Evolutionary conservation across 2,113 vertebrate genomes (phyloP).

Genomic region (Gadus chalcogrammus): DNA sequence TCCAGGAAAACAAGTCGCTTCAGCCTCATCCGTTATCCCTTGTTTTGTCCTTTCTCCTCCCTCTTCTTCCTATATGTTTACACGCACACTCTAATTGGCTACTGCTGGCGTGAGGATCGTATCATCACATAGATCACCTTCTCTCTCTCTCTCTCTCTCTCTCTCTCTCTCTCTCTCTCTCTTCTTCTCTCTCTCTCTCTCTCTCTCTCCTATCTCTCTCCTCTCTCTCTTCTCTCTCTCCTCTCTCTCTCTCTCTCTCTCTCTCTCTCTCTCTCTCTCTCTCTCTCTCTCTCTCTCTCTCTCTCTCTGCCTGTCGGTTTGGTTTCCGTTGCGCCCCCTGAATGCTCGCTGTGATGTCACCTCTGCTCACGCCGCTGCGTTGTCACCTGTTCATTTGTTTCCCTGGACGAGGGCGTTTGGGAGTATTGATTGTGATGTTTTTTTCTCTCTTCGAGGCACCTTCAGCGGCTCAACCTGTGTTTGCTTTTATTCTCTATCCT

Average conservation of each 20-base stretch:
- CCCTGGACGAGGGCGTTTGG: slow-evolving; percentile 74
- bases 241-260: neutral
- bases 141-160: slow-evolving; percentile 7
- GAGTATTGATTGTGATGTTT: slow-evolving; percentile 74
- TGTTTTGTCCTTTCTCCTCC: slow-evolving; percentile 30
- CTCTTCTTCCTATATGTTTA: slow-evolving; percentile 19
- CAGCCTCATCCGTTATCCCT: neutral
- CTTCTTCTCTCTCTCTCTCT: neutral
- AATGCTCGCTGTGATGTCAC: slow-evolving; percentile 84
- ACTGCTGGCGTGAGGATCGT: slow-evolving; percentile 12
- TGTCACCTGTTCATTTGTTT: slow-evolving; percentile 80
- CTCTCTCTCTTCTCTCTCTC: slow-evolving; percentile 18
- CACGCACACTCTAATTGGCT: slow-evolving; percentile 40
- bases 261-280: too few relatives aligned
- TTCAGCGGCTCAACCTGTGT: slow-evolving; percentile 80
- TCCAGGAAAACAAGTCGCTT: neutral
- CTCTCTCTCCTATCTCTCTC: too few relatives aligned
- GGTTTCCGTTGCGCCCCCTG: slow-evolving; percentile 58
- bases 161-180: neutral
- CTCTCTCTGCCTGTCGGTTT: slow-evolving; percentile 62
- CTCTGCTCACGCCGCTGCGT: slow-evolving; percentile 62
- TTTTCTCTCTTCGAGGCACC: slow-evolving; percentile 54
- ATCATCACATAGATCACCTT: neutral
- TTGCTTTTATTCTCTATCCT: too few relatives aligned
- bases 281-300: neutral